Evolutionary conservation across 2,888 invertebrate genomes (phyloP).

Genomic region (Campoletis raptor): DNA sequence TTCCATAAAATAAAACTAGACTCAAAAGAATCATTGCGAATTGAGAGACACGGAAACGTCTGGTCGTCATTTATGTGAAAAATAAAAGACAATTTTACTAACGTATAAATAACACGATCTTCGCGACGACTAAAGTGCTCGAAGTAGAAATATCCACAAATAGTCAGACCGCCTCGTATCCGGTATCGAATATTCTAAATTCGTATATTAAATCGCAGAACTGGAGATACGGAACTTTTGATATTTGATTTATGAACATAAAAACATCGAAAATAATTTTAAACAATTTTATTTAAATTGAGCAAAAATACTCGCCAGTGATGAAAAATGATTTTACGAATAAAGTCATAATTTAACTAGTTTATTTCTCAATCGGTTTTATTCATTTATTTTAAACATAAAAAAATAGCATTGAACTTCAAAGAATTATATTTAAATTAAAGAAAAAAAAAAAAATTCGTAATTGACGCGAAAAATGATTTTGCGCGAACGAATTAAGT

Average conservation of each 20-base stretch:
- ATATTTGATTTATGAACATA: background rate
- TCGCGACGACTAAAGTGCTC: slow-evolving; percentile 1
- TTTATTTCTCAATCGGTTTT: background rate
- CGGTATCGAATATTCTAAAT: slow-evolving; percentile 22
- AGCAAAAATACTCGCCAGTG: background rate
- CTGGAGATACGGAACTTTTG: background rate
- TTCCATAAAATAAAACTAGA: slow-evolving; percentile 15
- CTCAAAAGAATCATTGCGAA: background rate
- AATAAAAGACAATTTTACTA: background rate
- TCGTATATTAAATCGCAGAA: slow-evolving; percentile 19
- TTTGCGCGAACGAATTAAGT: background rate
- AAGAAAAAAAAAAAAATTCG: too few relatives aligned
- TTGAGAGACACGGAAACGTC: background rate
- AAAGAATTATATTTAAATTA: too few relatives aligned
- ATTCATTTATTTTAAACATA: background rate
- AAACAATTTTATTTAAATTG: background rate
- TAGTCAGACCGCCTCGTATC: slow-evolving; percentile 34
- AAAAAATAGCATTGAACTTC: too few relatives aligned
- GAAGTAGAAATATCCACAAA: slow-evolving; percentile 36
- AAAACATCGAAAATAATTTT: background rate
- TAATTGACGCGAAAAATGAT: background rate
- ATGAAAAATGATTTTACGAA: background rate
- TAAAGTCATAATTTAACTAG: too few relatives aligned
- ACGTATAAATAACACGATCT: background rate
- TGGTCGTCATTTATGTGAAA: background rate